Base-by-base conservation (phyloP, 2,888 invertebrate genomes). In the Amblyjoppa proteus region DNA sequence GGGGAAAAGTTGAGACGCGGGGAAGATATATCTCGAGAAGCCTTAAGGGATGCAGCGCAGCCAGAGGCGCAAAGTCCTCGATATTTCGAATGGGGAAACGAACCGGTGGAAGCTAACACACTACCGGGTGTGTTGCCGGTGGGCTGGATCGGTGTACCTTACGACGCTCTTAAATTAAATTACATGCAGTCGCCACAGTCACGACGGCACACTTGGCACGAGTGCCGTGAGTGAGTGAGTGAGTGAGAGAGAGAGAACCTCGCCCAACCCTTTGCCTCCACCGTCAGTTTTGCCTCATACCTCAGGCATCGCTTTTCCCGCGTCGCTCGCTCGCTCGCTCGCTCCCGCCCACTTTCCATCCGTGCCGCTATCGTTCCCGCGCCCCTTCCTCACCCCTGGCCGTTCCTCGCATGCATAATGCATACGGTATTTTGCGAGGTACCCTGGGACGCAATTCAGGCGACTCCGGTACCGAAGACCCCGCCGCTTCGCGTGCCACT, bases 151-250 rank as follows among this genome's bases (percentile, higher is more conserved):
- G 89, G 89, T 87, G 88, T 91, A 90, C 90, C 91, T 93, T 92
- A 92, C 90, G 91, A 91, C 87, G 89, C 91, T 91, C 91, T 92
- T 92, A 93, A 92, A 93, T 93, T 92, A 92, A 92, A 93, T 92
- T 92, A 93, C 92, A 91, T 90, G 90, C 92, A 92, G 91, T 90
- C 92, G 88, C 90, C 91, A 90, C 90, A 92, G 92, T 92, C 91
- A 91, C 91, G 90, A 90, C 89, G 92, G 89, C 91, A 91, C 90
- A 92, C 92, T 93, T 93, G 92, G 92, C 92, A 92, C 91, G 89
- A 91, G 91, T 89, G 86, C 88, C 88, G 87, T 87, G 64, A 73
- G 58, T 7, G 51, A 20, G 20, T 20, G 20, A 20, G 20, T 20
- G 20, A 20, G 87, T 87, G 64, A 73, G 58, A 3, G 51, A 31